phyloP scores from a whole-genome alignment of 2,113 vertebrate genomes.

The Hemibagrus wyckioides region DNA sequence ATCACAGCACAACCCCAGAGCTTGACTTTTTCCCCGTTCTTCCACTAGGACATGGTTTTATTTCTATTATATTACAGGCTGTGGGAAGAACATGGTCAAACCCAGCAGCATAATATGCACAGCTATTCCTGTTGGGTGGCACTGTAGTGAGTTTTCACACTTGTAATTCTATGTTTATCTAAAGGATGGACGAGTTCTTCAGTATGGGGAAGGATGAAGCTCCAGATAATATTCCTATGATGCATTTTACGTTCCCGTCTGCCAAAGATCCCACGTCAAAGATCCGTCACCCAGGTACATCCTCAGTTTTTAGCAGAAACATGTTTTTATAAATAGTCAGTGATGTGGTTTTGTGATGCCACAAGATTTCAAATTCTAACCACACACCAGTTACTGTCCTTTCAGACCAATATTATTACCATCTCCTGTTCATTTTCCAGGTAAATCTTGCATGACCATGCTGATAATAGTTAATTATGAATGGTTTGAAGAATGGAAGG shows the following conservation, averaged over 20 bases:
- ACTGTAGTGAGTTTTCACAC: neutral
- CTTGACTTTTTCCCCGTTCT: slow-evolving; percentile 1
- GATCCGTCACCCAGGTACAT: slow-evolving; percentile 78
- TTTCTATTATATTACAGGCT: slow-evolving; percentile 35
- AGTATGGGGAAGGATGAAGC: slow-evolving; percentile 76
- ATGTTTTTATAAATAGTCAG: neutral
- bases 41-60: slow-evolving; percentile 23
- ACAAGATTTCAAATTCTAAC: neutral
- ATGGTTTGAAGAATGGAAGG: slow-evolving; percentile 83
- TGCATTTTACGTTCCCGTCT: slow-evolving; percentile 82
- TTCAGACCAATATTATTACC: neutral
- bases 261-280: slow-evolving; percentile 82
- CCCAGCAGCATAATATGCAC: neutral
- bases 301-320: neutral
- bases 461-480: slow-evolving; percentile 82
- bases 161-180: slow-evolving; percentile 14
- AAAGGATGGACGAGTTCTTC: slow-evolving; percentile 76
- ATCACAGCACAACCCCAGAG: neutral
- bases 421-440: slow-evolving; percentile 58
- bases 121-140: neutral
- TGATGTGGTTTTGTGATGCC: neutral
- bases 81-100: slow-evolving; percentile 33
- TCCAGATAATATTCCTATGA: slow-evolving; percentile 80
- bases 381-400: neutral
- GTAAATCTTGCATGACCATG: slow-evolving; percentile 83